Conservation (phyloP, 1,140 invertebrate species). For the Brachionus plicatilis region DNA sequence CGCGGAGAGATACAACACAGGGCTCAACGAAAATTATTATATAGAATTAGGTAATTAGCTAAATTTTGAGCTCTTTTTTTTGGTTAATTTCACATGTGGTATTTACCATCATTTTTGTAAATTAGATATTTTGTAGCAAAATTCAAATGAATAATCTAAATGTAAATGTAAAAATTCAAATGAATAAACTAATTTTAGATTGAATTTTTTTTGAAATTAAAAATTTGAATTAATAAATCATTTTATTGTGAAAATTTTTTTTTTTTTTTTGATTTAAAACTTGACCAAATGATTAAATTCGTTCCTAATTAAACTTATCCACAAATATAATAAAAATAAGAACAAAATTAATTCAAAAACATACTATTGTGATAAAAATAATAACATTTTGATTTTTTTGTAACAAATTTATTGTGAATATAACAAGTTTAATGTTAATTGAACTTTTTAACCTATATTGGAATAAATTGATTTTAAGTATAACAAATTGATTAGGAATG, state of each 20-base stretch:
- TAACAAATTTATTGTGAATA: too few species aligned
- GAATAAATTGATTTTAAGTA: too few species aligned
- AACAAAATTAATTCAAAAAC: too few species aligned
- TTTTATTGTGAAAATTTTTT: neutral
- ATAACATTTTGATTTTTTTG: too few species aligned
- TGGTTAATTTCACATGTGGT: neutral
- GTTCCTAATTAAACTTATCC: too few species aligned
- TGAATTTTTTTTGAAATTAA: neutral
- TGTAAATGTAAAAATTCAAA: neutral
- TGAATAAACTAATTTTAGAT: neutral
- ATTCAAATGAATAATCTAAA: neutral
- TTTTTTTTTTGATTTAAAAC: neutral
- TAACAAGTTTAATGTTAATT: too few species aligned
- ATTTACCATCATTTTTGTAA: neutral
- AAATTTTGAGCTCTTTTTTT: conserved; percentile 13
- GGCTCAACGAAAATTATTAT: conserved; percentile 93
- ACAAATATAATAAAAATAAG: too few species aligned
- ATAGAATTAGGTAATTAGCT: conserved; percentile 67
- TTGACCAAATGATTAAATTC: too few species aligned
- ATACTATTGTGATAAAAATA: too few species aligned
- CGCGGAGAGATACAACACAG: conserved; percentile 89
- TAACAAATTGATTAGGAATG: too few species aligned
- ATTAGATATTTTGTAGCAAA: neutral
- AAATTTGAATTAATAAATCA: neutral
- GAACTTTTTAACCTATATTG: too few species aligned